Percentiles rank a stretch among this genome's conserved stretches.
These are phyloP conservation scores for Pelecanus crispus DNA, from an alignment of 2,113 vertebrate species.

Conservation along the genomic window DNA sequence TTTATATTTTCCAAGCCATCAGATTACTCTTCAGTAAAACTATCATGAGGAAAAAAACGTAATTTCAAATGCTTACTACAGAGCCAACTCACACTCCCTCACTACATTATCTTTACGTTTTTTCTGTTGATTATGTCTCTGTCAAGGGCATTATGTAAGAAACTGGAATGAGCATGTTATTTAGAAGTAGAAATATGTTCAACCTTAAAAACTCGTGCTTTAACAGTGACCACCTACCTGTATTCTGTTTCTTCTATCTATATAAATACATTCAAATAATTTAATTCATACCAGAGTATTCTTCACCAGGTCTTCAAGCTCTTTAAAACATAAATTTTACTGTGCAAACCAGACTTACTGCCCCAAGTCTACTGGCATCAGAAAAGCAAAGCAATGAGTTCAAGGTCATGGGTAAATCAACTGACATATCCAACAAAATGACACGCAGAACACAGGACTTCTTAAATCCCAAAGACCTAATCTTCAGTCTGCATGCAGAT, in stretches of 20 bases:
- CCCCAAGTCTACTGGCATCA: not conserved
- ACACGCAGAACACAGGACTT: not conserved
- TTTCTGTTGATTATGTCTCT: not conserved
- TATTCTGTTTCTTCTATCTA: not conserved
- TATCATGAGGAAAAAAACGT: not conserved
- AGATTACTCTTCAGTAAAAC: not conserved
- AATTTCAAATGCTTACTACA: not conserved
- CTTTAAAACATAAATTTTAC: not conserved
- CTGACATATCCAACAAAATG: not conserved
- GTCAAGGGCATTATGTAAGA: not conserved
- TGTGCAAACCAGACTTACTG: not conserved
- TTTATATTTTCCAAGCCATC: not conserved
- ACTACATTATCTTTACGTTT: not conserved
- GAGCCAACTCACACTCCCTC: not conserved
- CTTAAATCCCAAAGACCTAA: not conserved
- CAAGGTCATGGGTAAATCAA: not conserved
- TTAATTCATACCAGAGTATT: not conserved
- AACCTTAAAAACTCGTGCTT: not conserved
- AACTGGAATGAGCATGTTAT: not conserved
- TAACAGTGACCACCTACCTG: not conserved
- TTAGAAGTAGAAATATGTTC: not conserved
- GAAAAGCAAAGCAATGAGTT: not conserved
- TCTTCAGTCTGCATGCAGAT: not conserved
- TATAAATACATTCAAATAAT: not conserved
- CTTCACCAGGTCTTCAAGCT: not conserved